These are phyloP conservation scores for Tromatobia lineatoria DNA, from an alignment of 2,888 invertebrate genomes.

Conservation along the genomic window DNA sequence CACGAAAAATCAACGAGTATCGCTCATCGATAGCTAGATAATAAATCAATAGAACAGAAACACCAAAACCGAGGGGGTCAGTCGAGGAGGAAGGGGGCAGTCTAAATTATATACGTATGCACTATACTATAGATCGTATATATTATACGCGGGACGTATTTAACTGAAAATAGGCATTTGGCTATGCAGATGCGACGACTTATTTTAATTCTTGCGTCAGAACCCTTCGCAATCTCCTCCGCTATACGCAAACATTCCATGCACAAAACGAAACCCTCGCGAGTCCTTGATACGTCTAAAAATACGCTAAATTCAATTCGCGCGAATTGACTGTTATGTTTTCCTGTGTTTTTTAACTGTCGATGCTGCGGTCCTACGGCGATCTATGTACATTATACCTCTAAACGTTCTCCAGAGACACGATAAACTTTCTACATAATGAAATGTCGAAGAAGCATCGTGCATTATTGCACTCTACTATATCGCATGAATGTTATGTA, in stretches of 20 bases:
- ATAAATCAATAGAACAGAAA: conserved; percentile 52
- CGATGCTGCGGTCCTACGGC: conserved; percentile 47
- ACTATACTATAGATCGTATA: conserved; percentile 37
- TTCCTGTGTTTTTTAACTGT: conserved; percentile 11
- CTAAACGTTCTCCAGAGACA: conserved; percentile 56
- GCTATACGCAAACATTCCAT: conserved; percentile 62
- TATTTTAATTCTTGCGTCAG: conserved; percentile 43
- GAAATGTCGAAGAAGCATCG: conserved; percentile 68
- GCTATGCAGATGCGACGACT: conserved; percentile 38
- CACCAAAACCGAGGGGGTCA: conserved; percentile 14
- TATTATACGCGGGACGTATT: conserved; percentile 64
- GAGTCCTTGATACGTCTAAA: conserved; percentile 25
- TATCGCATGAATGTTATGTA: conserved; percentile 76
- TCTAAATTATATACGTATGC: conserved; percentile 24
- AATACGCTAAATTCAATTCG: conserved; percentile 29
- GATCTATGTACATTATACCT: conserved; percentile 65
- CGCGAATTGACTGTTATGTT: conserved; percentile 32
- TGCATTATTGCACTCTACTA: conserved; percentile 68
- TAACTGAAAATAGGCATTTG: conserved; percentile 47
- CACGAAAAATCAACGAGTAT: conserved; percentile 70
- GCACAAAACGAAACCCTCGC: conserved; percentile 34
- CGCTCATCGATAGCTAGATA: conserved; percentile 64
- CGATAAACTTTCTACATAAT: conserved; percentile 58
- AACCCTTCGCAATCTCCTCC: conserved; percentile 26
- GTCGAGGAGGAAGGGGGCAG: not conserved